Percentiles rank a stretch among this genome's conserved stretches.
Conservation (phyloP, 2,888 invertebrate genomes). For the Vandiemenella viatica region DNA sequence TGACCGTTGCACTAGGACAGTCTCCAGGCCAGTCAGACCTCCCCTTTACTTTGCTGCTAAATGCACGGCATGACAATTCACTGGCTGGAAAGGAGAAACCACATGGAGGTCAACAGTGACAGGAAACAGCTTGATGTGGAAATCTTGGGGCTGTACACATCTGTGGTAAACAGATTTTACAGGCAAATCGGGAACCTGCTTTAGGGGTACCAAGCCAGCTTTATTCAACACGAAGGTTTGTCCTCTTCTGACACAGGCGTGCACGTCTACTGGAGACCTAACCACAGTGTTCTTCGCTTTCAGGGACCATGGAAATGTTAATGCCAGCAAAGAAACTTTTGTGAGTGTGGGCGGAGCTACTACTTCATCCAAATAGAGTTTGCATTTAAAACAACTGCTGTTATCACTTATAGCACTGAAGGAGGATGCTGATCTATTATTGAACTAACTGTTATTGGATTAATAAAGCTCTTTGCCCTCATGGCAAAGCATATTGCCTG, state of each 20-base stretch:
- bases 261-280: neutral
- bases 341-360: conserved; percentile 16
- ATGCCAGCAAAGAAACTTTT: conserved; percentile 17
- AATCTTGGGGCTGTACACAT: too few relatives aligned
- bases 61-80: conserved; percentile 11
- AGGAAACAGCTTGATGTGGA: too few relatives aligned
- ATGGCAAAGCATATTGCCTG: neutral
- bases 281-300: conserved; percentile 16
- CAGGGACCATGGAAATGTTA: conserved; percentile 15
- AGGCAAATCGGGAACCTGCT: conserved; percentile 15
- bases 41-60: too few relatives aligned
- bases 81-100: too few relatives aligned
- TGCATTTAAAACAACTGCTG: neutral
- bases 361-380: conserved; percentile 12
- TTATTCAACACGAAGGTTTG: conserved; percentile 1
- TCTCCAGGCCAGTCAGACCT: conserved; percentile 32
- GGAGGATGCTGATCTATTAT: conserved; percentile 5
- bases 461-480: conserved; percentile 3
- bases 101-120: too few relatives aligned
- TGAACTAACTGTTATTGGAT: too few relatives aligned
- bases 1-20: conserved; percentile 34
- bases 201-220: too few relatives aligned
- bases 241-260: too few relatives aligned
- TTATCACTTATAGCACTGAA: neutral
- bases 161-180: conserved; percentile 15